These are phyloP conservation scores for Drusus annulatus DNA, from an alignment of 1,140 invertebrate species.

Conservation along the genomic window DNA sequence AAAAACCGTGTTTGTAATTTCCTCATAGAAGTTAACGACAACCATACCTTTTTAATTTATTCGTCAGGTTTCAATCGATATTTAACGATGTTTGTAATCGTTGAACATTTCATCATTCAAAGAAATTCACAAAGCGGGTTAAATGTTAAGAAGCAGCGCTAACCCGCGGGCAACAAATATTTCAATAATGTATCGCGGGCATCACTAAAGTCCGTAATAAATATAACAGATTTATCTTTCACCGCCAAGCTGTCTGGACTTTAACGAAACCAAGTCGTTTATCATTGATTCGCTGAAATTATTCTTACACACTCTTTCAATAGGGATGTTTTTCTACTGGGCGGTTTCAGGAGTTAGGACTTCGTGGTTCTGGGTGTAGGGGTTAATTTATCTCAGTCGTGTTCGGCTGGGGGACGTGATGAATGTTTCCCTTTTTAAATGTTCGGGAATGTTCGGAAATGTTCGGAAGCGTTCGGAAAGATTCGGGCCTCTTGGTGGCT, in stretches of 20 bases:
- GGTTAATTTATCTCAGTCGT: conserved; percentile 48
- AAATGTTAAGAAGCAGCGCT: conserved; percentile 1
- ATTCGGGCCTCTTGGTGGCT: background rate
- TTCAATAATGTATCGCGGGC: conserved; percentile 49
- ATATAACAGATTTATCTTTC: conserved; percentile 51
- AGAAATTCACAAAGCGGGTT: background rate
- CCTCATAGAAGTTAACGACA: too few relatives aligned
- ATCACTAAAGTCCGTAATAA: conserved; percentile 48
- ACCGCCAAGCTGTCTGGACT: conserved; percentile 12
- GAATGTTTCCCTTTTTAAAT: conserved; percentile 47
- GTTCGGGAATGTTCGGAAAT: conserved; percentile 42
- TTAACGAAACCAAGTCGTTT: background rate
- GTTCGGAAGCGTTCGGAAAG: conserved; percentile 28
- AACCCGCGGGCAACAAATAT: conserved; percentile 34
- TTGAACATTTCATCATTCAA: background rate
- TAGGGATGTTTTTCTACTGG: background rate
- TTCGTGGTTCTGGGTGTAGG: background rate
- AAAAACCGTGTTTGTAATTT: too few relatives aligned
- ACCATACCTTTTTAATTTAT: too few relatives aligned
- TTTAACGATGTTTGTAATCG: too few relatives aligned
- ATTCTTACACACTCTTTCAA: background rate
- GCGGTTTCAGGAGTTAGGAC: background rate
- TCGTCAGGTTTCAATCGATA: too few relatives aligned
- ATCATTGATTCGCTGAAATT: background rate
- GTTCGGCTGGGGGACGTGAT: conserved; percentile 47